Evolutionary conservation across 2,113 vertebrate genomes (phyloP), one percentile per base, ranked within the genome.

Genomic region (Lamprotornis superbus): DNA sequence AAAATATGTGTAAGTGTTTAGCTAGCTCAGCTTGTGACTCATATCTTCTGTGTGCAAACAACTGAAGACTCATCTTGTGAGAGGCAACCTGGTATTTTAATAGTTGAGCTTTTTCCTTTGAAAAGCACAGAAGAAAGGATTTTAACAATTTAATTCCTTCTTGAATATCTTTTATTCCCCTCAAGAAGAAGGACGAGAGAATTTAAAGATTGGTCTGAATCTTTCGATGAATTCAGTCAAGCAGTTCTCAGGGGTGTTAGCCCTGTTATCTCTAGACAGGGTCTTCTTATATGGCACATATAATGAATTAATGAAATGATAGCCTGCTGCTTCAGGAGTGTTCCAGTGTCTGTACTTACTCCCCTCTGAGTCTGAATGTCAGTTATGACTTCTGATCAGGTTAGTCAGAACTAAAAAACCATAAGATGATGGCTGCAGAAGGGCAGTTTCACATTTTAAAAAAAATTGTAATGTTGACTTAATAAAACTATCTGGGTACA

Each of bases 31-130:
- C 10, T 85, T 55, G 13, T 86, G 83, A 86, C 16, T 96, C 83
- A 39, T 65, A 7, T 90, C 80, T 70, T 44, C 83, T 86, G 90
- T 90, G 55, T 94, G 81, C 95, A 95, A 96, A 94, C 83, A 91
- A 61, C 28, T 61, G 42, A 80, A 88, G 75, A 73, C 31, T 94
- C 67, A 73, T 80, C 59, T 96, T 95, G 23, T 6, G 17, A 55
- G 53, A 65, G 42, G 31, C 3, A 1, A 83, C 44, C 30, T 63
- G 39, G 16, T 77, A 44, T 94, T 96, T 94, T 83, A 77, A 56
- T 63, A 86, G 76, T 35, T 86, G 37, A 86, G 65, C 14, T 74
- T 88, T 85, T 90, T 88, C 37, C 35, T 92, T 40, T 77, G 35
- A 81, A 61, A 74, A 90, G 12, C 31, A 74, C 18, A 80, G 59